Conservation (phyloP, 2,113 vertebrate species). For the Xyrauchen texanus region DNA sequence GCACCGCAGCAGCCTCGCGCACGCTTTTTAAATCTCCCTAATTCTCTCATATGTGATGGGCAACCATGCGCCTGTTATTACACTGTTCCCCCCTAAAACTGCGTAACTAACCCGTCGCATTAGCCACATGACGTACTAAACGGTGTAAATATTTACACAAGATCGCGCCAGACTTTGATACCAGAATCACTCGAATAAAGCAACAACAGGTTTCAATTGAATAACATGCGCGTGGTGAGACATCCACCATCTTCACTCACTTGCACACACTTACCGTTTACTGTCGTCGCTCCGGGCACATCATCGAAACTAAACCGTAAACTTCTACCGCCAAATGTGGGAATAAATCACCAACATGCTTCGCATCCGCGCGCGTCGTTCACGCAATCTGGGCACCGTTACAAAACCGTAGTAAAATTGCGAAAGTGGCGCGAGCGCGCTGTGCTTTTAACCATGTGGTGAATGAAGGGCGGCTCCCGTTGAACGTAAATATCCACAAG, state of each 20-base stretch:
- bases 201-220: slow-evolving; percentile 78
- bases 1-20: slow-evolving; percentile 48
- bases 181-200: slow-evolving; percentile 43
- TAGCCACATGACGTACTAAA: neutral
- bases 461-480: slow-evolving; percentile 97
- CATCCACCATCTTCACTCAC: slow-evolving; percentile 79
- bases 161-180: slow-evolving; percentile 11
- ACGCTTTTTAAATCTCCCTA: slow-evolving; percentile 88
- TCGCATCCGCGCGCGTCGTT: slow-evolving; percentile 13
- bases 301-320: slow-evolving; percentile 44
- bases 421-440: slow-evolving; percentile 85
- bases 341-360: neutral
- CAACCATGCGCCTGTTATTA: slow-evolving; percentile 70
- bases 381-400: neutral
- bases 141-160: neutral
- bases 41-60: slow-evolving; percentile 71
- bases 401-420: slow-evolving; percentile 70
- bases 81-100: slow-evolving; percentile 56
- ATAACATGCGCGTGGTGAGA: slow-evolving; percentile 66
- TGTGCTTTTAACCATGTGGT: slow-evolving; percentile 87
- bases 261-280: slow-evolving; percentile 72
- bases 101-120: slow-evolving; percentile 17
- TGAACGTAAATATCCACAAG: slow-evolving; percentile 82
- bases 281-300: slow-evolving; percentile 51
- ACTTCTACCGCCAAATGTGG: slow-evolving; percentile 15